Evolutionary conservation across 2,888 invertebrate genomes (phyloP).

Genomic region (Agrochola lota): DNA sequence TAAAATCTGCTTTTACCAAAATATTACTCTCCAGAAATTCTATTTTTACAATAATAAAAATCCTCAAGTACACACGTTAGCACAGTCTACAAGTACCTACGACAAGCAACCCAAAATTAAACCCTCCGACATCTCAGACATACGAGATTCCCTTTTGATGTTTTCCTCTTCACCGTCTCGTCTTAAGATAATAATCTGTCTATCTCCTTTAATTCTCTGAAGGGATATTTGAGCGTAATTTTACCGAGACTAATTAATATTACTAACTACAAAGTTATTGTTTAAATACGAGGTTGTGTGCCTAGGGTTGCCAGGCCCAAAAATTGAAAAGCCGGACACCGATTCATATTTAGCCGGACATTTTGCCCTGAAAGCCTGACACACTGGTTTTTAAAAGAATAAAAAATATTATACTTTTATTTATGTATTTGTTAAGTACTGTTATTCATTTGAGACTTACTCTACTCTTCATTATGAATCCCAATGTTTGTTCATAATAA

Average conservation of each 20-base stretch:
- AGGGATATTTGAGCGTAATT: constrained; percentile 50
- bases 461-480: too few relatives aligned
- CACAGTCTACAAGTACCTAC: constrained; percentile 19
- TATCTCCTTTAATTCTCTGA: constrained; percentile 48
- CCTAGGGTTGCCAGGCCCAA: too few relatives aligned
- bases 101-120: constrained; percentile 27
- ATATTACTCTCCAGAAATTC: background rate
- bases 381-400: too few relatives aligned
- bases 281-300: constrained; percentile 22
- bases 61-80: constrained; percentile 2
- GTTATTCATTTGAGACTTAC: too few relatives aligned
- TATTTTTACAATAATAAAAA: constrained; percentile 11
- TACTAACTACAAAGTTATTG: constrained; percentile 24
- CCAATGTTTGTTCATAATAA: too few relatives aligned
- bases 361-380: too few relatives aligned
- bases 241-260: constrained; percentile 52
- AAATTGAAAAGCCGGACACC: too few relatives aligned
- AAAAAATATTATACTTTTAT: too few relatives aligned
- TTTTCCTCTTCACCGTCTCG: constrained; percentile 43
- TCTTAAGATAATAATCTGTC: constrained; percentile 56
- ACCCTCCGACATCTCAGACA: constrained; percentile 32
- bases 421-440: too few relatives aligned
- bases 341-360: too few relatives aligned
- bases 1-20: background rate
- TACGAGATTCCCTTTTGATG: constrained; percentile 63